Evolutionary conservation across 2,888 invertebrate species (phyloP).

Genomic region (Hypselothyrea guttata): DNA sequence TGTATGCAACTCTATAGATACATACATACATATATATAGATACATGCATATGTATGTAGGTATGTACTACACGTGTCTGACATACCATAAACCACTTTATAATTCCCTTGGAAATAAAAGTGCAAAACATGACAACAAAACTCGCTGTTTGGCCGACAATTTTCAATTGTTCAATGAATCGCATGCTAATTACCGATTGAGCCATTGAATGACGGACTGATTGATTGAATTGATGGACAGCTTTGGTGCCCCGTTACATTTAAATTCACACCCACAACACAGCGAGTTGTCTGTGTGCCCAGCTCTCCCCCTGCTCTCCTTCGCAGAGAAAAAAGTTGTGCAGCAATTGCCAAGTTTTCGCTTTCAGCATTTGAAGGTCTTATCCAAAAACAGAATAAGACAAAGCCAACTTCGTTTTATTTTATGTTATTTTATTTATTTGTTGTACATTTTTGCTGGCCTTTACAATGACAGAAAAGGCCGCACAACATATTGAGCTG

Average conservation of each 20-base stretch:
- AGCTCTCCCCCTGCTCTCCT: not conserved
- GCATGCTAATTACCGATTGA: conserved; percentile 67
- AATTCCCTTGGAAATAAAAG: conserved; percentile 32
- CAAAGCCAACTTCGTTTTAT: conserved; percentile 36
- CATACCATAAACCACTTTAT: conserved; percentile 14
- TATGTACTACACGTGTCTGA: not conserved
- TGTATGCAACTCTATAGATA: not conserved
- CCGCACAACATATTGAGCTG: conserved; percentile 37
- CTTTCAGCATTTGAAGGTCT: conserved; percentile 71
- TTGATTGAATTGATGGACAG: conserved; percentile 31
- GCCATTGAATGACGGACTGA: conserved; percentile 47
- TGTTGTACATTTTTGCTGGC: conserved; percentile 39
- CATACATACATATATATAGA: not conserved
- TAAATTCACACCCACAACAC: conserved; percentile 55
- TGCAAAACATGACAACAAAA: conserved; percentile 57
- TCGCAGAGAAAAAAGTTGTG: conserved; percentile 35
- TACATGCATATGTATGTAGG: not conserved
- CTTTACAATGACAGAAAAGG: conserved; percentile 45
- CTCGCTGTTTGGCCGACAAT: conserved; percentile 42
- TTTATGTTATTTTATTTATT: conserved; percentile 20
- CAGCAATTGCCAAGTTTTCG: conserved; percentile 57
- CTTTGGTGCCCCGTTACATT: conserved; percentile 46
- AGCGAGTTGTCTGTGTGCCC: not conserved
- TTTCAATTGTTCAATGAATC: conserved; percentile 66
- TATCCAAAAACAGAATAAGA: conserved; percentile 24